Conservation (phyloP, 2,888 invertebrate genomes). For the Malacosoma neustria region DNA sequence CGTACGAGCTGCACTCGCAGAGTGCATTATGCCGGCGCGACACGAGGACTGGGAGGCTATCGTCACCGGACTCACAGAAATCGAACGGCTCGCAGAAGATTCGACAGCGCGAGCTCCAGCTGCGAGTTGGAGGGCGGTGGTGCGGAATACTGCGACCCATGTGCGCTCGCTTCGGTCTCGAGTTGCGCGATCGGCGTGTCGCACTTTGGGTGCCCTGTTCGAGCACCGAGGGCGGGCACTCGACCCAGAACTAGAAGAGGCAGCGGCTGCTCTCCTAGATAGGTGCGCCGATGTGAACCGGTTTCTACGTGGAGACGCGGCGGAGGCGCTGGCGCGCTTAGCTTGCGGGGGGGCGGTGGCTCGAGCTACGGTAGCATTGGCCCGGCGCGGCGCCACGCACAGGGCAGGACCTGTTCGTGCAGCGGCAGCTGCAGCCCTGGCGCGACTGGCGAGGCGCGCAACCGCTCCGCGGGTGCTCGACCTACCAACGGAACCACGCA, state of each 20-base stretch:
- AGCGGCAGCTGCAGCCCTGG: constrained; percentile 85
- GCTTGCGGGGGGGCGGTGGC: constrained; percentile 83
- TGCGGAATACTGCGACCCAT: constrained; percentile 82
- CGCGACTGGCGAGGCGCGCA: constrained; percentile 80
- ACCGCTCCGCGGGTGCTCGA: constrained; percentile 83
- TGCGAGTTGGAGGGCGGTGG: constrained; percentile 78
- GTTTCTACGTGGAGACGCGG: constrained; percentile 93
- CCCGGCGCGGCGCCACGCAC: constrained; percentile 83
- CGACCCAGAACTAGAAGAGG: constrained; percentile 89
- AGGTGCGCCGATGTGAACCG: constrained; percentile 95
- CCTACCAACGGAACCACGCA: constrained; percentile 84
- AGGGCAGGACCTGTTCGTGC: constrained; percentile 92
- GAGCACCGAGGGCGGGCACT: constrained; percentile 71
- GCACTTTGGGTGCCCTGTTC: constrained; percentile 87
- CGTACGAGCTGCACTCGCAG: constrained; percentile 52
- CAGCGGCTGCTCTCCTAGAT: constrained; percentile 86
- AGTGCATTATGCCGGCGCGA: constrained; percentile 66
- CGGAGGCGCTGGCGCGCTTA: constrained; percentile 86
- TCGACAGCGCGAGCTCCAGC: constrained; percentile 81
- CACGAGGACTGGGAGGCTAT: constrained; percentile 89
- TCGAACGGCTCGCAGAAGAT: constrained; percentile 80
- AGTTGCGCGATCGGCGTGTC: constrained; percentile 91
- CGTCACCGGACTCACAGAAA: constrained; percentile 80
- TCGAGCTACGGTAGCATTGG: constrained; percentile 79
- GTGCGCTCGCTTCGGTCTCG: constrained; percentile 94